Evolutionary conservation across 2,888 invertebrate genomes (phyloP).

Genomic region (Nasonia oneida): DNA sequence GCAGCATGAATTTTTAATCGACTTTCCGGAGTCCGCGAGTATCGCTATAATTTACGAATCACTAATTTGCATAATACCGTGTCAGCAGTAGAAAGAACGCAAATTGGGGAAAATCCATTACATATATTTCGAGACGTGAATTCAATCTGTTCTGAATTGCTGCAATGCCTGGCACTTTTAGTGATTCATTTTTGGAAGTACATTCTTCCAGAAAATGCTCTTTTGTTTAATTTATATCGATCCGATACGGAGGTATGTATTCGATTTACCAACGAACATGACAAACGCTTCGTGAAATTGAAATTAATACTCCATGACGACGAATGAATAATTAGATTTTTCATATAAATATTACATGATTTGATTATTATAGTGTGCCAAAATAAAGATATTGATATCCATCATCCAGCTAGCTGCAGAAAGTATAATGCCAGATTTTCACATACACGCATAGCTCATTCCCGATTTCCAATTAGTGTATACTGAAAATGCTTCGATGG

Average conservation of each 20-base stretch:
- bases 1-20: conserved; percentile 15
- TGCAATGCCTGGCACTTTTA: not conserved
- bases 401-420: not conserved
- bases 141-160: not conserved
- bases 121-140: not conserved
- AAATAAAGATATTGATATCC: not conserved
- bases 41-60: conserved; percentile 11
- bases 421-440: not conserved
- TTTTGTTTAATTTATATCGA: not conserved
- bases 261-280: no score
- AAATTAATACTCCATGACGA: no score
- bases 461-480: not conserved
- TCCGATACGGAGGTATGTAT: not conserved
- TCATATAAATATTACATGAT: no score
- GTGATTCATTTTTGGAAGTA: not conserved
- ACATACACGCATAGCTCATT: not conserved
- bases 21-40: not conserved
- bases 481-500: conserved; percentile 21
- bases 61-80: conserved; percentile 1
- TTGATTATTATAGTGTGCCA: no score
- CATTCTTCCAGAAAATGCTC: not conserved
- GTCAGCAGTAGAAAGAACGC: conserved; percentile 4
- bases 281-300: no score
- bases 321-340: not conserved
- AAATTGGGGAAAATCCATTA: not conserved